These are phyloP conservation scores for Hipparchia semele DNA, from an alignment of 2,888 invertebrate genomes.

Conservation along the genomic window DNA sequence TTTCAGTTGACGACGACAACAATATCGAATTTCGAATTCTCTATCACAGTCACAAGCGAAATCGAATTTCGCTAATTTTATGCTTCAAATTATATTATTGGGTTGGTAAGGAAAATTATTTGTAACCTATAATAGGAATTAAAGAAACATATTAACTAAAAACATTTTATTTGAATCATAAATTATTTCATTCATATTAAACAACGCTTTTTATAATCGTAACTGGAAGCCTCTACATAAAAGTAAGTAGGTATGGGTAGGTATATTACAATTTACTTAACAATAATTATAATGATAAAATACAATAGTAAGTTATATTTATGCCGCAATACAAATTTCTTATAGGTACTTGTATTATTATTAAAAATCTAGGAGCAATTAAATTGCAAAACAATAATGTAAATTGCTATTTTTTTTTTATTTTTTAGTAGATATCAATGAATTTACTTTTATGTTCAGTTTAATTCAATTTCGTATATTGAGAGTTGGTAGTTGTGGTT, in stretches of 20 bases:
- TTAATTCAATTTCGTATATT: no score
- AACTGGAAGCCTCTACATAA: slow-evolving; percentile 81
- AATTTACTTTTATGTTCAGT: not conserved
- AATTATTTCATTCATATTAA: slow-evolving; percentile 64
- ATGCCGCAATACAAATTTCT: slow-evolving; percentile 14
- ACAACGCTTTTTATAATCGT: slow-evolving; percentile 73
- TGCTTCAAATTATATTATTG: no score
- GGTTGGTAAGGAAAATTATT: not conserved
- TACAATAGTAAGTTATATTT: slow-evolving; percentile 44
- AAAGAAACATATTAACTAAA: slow-evolving; percentile 54
- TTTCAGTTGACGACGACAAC: no score
- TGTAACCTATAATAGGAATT: not conserved
- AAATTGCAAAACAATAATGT: no score
- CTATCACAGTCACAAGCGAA: no score
- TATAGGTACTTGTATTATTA: not conserved
- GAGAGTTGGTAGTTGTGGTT: no score
- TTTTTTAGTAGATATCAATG: not conserved
- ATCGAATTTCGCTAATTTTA: no score
- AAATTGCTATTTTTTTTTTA: not conserved
- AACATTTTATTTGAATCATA: slow-evolving; percentile 78
- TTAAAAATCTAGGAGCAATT: slow-evolving; percentile 6
- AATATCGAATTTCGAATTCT: no score
- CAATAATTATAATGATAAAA: slow-evolving; percentile 48
- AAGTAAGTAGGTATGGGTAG: slow-evolving; percentile 53
- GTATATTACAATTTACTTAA: slow-evolving; percentile 35